Base-by-base conservation (phyloP, 2,888 invertebrate species). In the Scrobipalpa costella region DNA sequence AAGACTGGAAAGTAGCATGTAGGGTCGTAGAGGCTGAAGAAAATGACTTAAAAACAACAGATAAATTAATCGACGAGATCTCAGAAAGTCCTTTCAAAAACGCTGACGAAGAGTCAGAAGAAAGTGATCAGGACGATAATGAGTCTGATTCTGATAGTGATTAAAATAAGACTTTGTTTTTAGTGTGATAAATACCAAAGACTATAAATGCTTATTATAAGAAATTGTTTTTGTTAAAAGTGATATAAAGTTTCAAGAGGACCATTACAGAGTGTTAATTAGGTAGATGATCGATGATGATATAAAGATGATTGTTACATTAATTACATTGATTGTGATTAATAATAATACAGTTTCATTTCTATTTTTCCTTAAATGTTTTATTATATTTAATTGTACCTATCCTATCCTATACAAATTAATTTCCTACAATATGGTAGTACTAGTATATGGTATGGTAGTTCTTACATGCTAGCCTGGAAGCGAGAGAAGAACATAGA, bases 41-140 rank as follows among this genome's bases (percentile, higher is more conserved):
- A 60, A 74, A 75, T 44, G 73, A 70, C 57, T 65, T 77, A n/a
- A 75, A 71, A 63, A 71, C 73, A 6, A 69, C 71, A 36, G 76
- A 77, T 64, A 75, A 73, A 66, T 66, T 73, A 13, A 72, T 77
- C 15, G 77, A 77, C 61, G 74, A 76, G 19, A 74, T 77, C 59
- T 55, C 55, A 7, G 75, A 77, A 59, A 69, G 72, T 62, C 71
- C 72, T 0, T 73, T 72, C 64, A 70, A 69, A 52, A 70, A 64
- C 62, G 63, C 68, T 27, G 72, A 74, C 62, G 73, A 73, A 6
- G 70, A 68, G 0, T 69, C 71, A 1, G 71, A 71, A 60, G 73
- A 73, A 15, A 75, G 73, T 67, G 74, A 73, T 57, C 69, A 71
- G 19, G 74, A 73, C 5, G 74, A 76, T 1, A 65, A 69, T 38